These are phyloP conservation scores for Channallabes apus DNA, from an alignment of 2,797 vertebrate genomes.

Conservation along the genomic window DNA sequence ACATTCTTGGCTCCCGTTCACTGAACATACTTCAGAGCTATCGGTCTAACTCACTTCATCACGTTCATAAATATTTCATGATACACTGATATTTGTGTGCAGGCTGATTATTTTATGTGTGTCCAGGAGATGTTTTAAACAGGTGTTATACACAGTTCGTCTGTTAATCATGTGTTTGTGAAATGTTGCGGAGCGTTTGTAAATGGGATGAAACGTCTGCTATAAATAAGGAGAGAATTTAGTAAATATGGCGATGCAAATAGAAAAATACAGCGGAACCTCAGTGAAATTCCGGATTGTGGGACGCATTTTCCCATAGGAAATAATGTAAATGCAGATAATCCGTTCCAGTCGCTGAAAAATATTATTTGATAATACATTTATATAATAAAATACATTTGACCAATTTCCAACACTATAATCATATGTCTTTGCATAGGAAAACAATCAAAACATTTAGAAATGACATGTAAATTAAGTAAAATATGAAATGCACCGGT, in stretches of 20 bases:
- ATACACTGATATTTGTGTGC: conserved; percentile 17
- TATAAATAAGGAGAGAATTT: neutral
- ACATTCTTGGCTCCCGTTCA: conserved; percentile 16
- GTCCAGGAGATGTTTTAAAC: neutral
- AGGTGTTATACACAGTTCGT: neutral
- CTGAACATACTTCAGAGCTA: conserved; percentile 11
- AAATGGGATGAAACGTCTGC: conserved; percentile 4
- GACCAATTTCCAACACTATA: too few relatives aligned
- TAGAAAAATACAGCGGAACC: too few relatives aligned
- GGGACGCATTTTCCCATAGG: too few relatives aligned
- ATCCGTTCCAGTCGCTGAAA: too few relatives aligned
- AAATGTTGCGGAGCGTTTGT: conserved; percentile 18
- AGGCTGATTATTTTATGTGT: conserved; percentile 1
- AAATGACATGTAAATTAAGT: too few relatives aligned
- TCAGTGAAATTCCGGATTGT: too few relatives aligned
- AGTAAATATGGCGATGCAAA: neutral
- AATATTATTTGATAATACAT: too few relatives aligned
- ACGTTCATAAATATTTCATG: conserved; percentile 30
- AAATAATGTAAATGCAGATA: too few relatives aligned
- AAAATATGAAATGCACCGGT: too few relatives aligned
- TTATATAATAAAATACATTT: too few relatives aligned
- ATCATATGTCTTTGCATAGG: too few relatives aligned
- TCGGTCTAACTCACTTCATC: conserved; percentile 10
- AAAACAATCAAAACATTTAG: too few relatives aligned
- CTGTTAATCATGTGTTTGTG: conserved; percentile 13